Conservation (phyloP, 2,797 vertebrate species). For the Xiphophorus birchmanni region DNA sequence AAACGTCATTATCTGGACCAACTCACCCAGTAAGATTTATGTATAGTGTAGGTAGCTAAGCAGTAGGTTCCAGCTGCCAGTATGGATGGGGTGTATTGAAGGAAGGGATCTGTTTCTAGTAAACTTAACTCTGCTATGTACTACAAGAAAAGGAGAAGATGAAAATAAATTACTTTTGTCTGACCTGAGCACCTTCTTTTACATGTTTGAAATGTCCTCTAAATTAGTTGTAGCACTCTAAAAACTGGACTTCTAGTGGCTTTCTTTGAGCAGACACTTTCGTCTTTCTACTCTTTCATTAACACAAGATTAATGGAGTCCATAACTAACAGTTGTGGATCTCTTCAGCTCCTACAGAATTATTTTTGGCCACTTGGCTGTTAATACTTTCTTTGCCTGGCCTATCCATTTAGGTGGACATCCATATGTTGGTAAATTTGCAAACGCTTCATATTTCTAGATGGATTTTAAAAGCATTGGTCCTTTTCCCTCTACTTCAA, state of each 20-base stretch:
- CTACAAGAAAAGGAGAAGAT: constrained; percentile 68
- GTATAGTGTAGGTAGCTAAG: constrained; percentile 88
- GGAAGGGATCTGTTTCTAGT: constrained; percentile 87
- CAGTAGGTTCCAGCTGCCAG: constrained; percentile 91
- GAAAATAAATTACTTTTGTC: not conserved
- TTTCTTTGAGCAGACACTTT: not conserved
- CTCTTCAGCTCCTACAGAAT: not conserved
- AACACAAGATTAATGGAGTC: not conserved
- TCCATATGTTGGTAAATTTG: not conserved
- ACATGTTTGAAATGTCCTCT: too few species aligned
- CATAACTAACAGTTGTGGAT: not conserved
- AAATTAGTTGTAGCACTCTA: not conserved
- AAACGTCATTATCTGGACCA: not conserved
- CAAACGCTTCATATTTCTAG: not conserved
- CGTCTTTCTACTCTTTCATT: not conserved
- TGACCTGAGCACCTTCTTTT: not conserved
- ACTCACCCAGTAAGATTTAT: constrained; percentile 89
- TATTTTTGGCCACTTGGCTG: not conserved
- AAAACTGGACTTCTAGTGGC: not conserved
- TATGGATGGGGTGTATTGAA: constrained; percentile 87
- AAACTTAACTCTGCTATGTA: constrained; percentile 92
- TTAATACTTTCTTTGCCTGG: not conserved
- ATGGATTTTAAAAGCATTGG: not conserved
- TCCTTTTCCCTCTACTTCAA: not conserved
- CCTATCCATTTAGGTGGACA: not conserved